Percentiles rank a stretch among this genome's conserved stretches.
phyloP scores from a whole-genome alignment of 2,797 vertebrate species.

The Esox masquinongy region DNA sequence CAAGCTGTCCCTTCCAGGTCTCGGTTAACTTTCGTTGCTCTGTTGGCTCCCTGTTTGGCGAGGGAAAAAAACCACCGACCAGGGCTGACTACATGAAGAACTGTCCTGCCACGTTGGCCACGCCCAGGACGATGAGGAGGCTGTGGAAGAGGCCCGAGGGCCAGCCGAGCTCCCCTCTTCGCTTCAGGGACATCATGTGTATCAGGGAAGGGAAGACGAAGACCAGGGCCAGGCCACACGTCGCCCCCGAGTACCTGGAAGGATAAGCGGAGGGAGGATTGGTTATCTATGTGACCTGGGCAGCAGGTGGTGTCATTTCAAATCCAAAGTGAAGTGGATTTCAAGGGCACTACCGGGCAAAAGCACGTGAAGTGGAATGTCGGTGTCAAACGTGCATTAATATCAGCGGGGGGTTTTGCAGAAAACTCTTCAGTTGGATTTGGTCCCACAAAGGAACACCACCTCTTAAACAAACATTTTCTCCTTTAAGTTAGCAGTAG shows the following conservation, averaged over 20 bases:
- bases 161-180: constrained; percentile 79
- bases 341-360: background rate
- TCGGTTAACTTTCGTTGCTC: background rate
- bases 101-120: constrained; percentile 88
- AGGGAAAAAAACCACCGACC: background rate
- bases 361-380: background rate
- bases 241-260: constrained; percentile 91
- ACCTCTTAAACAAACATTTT: background rate
- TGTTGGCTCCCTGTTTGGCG: background rate
- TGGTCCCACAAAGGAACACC: background rate
- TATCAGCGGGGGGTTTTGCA: background rate
- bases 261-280: background rate
- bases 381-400: background rate
- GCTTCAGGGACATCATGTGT: constrained; percentile 82
- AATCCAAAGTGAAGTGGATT: background rate
- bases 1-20: background rate
- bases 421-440: background rate
- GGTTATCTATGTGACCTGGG: constrained; percentile 1
- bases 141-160: constrained; percentile 80
- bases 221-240: constrained; percentile 91
- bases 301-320: too few species aligned
- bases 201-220: constrained; percentile 89
- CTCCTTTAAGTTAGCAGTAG: background rate
- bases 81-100: constrained; percentile 84
- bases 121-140: constrained; percentile 85